Evolutionary conservation across 30 jellyfish, hydroid and myxozoan genomes (phyloP), one percentile per base, ranked within the genome.

Genomic region (Cassiopea xamachana): DNA sequence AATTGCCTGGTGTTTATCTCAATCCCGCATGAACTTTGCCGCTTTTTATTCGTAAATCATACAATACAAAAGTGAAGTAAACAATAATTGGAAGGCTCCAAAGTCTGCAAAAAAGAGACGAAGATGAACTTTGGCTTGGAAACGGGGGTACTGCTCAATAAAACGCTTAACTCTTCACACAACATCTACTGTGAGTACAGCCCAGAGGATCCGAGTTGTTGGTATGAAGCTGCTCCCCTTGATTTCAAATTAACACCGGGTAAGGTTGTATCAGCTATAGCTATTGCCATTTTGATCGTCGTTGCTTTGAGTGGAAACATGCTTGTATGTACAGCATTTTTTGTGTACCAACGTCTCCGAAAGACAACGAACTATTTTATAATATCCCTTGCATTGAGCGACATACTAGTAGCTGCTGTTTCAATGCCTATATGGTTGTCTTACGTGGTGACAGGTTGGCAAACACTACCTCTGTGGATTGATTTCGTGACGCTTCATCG

Each of bases 351-450:
- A 6, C 93, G 98, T 39, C 88, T 93, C 1, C 93, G 98, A 73
- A 89, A 85, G 58, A 86, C 93, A n/a, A 90, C 98, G 2, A 89
- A 93, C 83, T 93, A 75, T 75, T 93, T 83, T 69, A 84, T 93
- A 18, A 77, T 89, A 27, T 93, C 98, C 13, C 90, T 93, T 46
- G 97, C 98, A 1, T 60, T 93, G 48, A 93, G 98, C 60, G 98
- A 93, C 78, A 51, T 93, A 1, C 73, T 93, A 18, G 98, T 93
- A 0, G 98, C 98, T 5, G 18, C 95, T 2, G 72, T 93, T 1
- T 90, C 97, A 7, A 93, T 93, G 93, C 98, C 98, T 10, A 76
- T 93, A 80, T 93, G 98, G 98, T 46, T 93, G 59, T 89, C 97
- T 6, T 75, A 87, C 69, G 98, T 89, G 67, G 82, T 93, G 48